Conservation (phyloP, 1,140 invertebrate species). For the Anoplophora glabripennis region DNA sequence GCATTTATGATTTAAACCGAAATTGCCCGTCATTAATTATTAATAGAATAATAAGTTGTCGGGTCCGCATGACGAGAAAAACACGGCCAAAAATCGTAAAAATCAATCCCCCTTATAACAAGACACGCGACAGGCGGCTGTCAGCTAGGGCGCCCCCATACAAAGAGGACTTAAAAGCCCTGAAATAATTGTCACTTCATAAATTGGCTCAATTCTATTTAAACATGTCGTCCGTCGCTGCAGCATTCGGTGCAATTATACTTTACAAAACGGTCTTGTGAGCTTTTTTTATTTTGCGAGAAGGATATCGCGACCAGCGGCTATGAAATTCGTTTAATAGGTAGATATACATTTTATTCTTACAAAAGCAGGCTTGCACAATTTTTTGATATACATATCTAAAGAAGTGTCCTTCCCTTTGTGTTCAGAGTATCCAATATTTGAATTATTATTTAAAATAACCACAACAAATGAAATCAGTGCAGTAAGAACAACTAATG, state of each 20-base stretch:
- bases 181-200: constrained; percentile 42
- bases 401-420: too few relatives aligned
- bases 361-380: too few relatives aligned
- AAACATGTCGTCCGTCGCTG: constrained; percentile 33
- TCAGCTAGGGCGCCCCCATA: constrained; percentile 15
- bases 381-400: too few relatives aligned
- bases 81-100: constrained; percentile 15
- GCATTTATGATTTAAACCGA: not conserved
- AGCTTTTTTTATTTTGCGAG: too few relatives aligned
- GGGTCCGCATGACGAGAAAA: not conserved
- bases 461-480: too few relatives aligned
- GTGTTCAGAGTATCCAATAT: too few relatives aligned
- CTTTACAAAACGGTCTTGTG: constrained; percentile 19
- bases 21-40: not conserved
- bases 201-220: constrained; percentile 42
- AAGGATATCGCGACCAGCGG: too few relatives aligned
- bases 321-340: too few relatives aligned
- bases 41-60: constrained; percentile 2
- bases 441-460: too few relatives aligned
- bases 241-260: constrained; percentile 20
- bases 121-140: constrained; percentile 21
- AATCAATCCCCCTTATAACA: constrained; percentile 18
- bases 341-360: too few relatives aligned
- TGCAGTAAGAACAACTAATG: too few relatives aligned
- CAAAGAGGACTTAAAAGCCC: constrained; percentile 29